These are phyloP conservation scores for Tinamus guttatus DNA, from an alignment of 2,113 vertebrate genomes.

Conservation along the genomic window DNA sequence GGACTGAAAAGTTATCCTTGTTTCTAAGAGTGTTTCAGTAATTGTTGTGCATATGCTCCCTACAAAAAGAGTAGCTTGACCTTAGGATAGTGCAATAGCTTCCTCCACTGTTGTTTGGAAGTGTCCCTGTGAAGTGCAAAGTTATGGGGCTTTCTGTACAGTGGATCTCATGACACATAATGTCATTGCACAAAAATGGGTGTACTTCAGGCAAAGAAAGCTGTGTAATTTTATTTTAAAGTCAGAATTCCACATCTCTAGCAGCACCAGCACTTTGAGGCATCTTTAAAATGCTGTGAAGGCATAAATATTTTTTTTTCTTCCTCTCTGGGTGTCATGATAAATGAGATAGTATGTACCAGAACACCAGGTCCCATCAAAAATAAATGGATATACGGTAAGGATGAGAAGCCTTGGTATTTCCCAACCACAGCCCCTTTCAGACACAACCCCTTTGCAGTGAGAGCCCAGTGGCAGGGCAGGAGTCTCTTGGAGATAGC, in stretches of 20 bases:
- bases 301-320: fast-evolving
- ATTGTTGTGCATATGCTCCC: background rate
- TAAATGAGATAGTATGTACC: background rate
- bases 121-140: background rate
- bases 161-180: background rate
- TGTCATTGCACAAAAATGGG: background rate
- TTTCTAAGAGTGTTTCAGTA: background rate
- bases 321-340: background rate
- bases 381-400: background rate
- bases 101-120: background rate
- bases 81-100: background rate
- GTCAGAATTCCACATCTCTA: background rate
- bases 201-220: background rate
- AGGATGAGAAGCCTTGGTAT: background rate
- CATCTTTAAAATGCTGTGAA: background rate
- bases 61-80: background rate
- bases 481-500: background rate
- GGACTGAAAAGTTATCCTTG: background rate
- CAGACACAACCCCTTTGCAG: no score
- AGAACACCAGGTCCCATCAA: background rate
- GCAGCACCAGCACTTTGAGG: background rate
- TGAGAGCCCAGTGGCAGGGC: background rate
- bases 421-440: background rate
- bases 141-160: background rate
- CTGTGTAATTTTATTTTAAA: background rate